These are phyloP conservation scores for Cistogaster globosa DNA, from an alignment of 2,888 invertebrate genomes.

Conservation along the genomic window DNA sequence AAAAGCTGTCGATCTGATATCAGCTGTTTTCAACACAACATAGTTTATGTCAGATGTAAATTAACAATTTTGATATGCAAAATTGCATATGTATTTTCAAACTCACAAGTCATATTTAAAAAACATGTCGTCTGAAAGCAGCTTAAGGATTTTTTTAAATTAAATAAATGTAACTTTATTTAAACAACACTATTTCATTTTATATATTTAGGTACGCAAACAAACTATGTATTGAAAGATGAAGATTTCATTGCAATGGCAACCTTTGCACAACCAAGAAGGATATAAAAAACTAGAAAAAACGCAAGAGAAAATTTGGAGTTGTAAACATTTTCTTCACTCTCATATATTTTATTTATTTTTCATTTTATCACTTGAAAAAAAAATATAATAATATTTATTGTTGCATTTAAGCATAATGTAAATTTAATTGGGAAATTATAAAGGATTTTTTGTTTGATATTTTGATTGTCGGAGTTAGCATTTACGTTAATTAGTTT, in stretches of 20 bases:
- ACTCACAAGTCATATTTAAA: too few relatives aligned
- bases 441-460: conserved; percentile 4
- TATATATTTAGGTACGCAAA: too few relatives aligned
- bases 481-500: conserved; percentile 1
- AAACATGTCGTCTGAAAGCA: too few relatives aligned
- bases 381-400: conserved; percentile 31
- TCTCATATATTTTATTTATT: neutral
- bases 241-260: conserved; percentile 15
- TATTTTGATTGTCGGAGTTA: conserved; percentile 20
- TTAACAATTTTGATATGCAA: too few relatives aligned
- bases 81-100: too few relatives aligned
- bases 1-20: too few relatives aligned
- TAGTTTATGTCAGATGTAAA: too few relatives aligned
- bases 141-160: too few relatives aligned
- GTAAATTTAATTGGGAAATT: conserved; percentile 36
- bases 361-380: neutral
- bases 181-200: too few relatives aligned
- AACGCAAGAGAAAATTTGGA: conserved; percentile 29
- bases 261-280: conserved; percentile 24
- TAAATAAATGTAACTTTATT: too few relatives aligned
- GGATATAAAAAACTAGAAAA: conserved; percentile 23
- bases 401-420: conserved; percentile 55
- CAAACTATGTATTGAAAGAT: neutral
- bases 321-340: conserved; percentile 18
- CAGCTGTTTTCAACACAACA: too few relatives aligned